Evolutionary conservation across 2,888 invertebrate genomes (phyloP).

Genomic region (Pycnomerus fuliginosus): DNA sequence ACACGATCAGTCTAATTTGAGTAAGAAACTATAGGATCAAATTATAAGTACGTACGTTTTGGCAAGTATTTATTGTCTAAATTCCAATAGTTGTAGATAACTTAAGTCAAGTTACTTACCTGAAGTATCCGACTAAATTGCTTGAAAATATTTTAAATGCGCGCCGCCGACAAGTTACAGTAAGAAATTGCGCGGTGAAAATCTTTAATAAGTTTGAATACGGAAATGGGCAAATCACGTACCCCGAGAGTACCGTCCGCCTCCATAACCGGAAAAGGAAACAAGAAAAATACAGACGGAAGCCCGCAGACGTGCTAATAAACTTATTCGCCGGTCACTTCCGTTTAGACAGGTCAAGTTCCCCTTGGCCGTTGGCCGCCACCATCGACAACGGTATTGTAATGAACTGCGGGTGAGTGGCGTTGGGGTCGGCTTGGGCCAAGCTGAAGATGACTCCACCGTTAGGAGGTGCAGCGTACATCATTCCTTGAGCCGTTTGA

Average conservation of each 20-base stretch:
- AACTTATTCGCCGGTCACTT: slow-evolving; percentile 33
- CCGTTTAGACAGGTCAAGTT: slow-evolving; percentile 45
- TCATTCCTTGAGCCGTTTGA: slow-evolving; percentile 54
- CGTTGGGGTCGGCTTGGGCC: slow-evolving; percentile 44
- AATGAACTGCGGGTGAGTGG: slow-evolving; percentile 63
- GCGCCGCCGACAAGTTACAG: no score
- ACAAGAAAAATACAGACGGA: slow-evolving; percentile 23
- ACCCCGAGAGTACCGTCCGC: slow-evolving; percentile 14
- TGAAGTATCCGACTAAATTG: no score
- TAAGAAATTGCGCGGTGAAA: no score
- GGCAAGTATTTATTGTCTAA: slow-evolving; percentile 27
- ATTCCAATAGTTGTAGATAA: no score
- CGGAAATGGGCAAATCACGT: slow-evolving; percentile 24
- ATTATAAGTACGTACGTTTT: slow-evolving; percentile 21
- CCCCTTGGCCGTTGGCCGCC: slow-evolving; percentile 51
- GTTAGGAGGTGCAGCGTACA: slow-evolving; percentile 53
- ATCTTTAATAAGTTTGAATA: no score
- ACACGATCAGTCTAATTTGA: slow-evolving; percentile 23
- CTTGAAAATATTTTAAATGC: no score
- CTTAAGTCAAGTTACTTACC: no score
- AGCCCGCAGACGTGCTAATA: slow-evolving; percentile 28
- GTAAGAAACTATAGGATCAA: slow-evolving; percentile 11
- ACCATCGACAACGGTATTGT: slow-evolving; percentile 71
- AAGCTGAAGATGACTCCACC: slow-evolving; percentile 53
- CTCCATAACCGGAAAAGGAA: slow-evolving; percentile 33